Evolutionary conservation across 2,797 vertebrate species (phyloP).

Genomic region (Argya squamiceps): DNA sequence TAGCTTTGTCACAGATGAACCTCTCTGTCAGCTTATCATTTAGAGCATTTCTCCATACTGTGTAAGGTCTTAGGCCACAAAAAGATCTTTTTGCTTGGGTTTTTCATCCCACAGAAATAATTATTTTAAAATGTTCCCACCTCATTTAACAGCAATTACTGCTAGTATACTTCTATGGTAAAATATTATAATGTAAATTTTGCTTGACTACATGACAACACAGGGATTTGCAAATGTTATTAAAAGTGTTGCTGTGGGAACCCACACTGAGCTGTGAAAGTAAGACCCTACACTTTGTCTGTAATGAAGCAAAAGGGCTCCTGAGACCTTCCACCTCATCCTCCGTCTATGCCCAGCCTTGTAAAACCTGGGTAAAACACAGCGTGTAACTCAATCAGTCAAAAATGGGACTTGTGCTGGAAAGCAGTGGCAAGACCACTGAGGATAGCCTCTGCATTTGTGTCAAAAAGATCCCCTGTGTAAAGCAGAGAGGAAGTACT

Average conservation of each 20-base stretch:
- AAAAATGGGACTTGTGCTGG: background rate
- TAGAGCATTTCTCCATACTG: background rate
- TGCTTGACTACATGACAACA: background rate
- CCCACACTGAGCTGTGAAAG: background rate
- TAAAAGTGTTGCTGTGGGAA: background rate
- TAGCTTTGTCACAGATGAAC: background rate
- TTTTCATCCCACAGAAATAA: background rate
- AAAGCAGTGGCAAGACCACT: background rate
- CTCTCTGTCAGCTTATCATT: background rate
- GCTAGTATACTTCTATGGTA: background rate
- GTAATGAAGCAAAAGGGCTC: background rate
- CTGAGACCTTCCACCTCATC: background rate
- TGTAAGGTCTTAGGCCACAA: background rate
- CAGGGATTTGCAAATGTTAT: background rate
- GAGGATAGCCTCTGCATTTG: background rate
- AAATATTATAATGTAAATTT: background rate
- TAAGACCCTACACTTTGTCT: background rate
- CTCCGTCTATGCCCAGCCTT: background rate
- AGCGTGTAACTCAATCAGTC: background rate
- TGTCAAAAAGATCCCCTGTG: background rate
- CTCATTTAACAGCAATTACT: conserved; percentile 16
- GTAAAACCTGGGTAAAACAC: background rate
- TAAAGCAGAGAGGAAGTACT: background rate
- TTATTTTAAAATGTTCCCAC: background rate
- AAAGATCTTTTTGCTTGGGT: background rate